These are phyloP conservation scores for Cheilosia vernalis DNA, from an alignment of 2,888 invertebrate species.

Conservation along the genomic window DNA sequence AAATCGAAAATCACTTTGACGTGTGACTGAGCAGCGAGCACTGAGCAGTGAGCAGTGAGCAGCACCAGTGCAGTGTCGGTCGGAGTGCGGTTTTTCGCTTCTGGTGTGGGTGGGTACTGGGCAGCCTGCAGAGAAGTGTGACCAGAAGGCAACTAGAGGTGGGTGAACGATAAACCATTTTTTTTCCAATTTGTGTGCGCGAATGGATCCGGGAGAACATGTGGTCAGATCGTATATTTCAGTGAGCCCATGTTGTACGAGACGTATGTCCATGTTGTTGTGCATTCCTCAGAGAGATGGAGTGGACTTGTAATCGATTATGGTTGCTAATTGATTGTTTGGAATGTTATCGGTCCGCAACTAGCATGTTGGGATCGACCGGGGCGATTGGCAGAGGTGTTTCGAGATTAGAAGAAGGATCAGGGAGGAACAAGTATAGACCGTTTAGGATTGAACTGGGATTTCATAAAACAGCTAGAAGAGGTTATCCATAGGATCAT, in stretches of 20 bases:
- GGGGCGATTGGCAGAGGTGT: too few relatives aligned
- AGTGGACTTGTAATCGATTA: conserved; percentile 68
- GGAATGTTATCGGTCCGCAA: conserved; percentile 31
- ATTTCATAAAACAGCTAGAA: too few relatives aligned
- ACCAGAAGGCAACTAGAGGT: conserved; percentile 63
- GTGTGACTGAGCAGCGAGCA: conserved; percentile 61
- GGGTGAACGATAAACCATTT: conserved; percentile 63
- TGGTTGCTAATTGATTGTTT: conserved; percentile 55
- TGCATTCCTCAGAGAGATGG: conserved; percentile 37
- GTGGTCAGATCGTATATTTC: conserved; percentile 60
- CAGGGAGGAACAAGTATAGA: too few relatives aligned
- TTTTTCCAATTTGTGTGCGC: conserved; percentile 50
- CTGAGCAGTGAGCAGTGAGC: conserved; percentile 15
- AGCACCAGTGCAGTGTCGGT: conserved; percentile 52
- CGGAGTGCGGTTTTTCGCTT: conserved; percentile 13
- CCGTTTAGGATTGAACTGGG: too few relatives aligned
- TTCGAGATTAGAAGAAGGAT: too few relatives aligned
- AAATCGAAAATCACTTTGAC: conserved; percentile 72
- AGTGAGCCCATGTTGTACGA: conserved; percentile 46
- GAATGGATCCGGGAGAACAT: conserved; percentile 67
- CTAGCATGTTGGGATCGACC: too few relatives aligned
- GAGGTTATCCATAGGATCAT: too few relatives aligned
- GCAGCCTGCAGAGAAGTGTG: conserved; percentile 51
- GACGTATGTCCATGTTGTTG: conserved; percentile 56
- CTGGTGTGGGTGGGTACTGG: conserved; percentile 38